These are phyloP conservation scores for Enteromius radiatus DNA, from an alignment of 2,797 vertebrate species.

Conservation along the genomic window DNA sequence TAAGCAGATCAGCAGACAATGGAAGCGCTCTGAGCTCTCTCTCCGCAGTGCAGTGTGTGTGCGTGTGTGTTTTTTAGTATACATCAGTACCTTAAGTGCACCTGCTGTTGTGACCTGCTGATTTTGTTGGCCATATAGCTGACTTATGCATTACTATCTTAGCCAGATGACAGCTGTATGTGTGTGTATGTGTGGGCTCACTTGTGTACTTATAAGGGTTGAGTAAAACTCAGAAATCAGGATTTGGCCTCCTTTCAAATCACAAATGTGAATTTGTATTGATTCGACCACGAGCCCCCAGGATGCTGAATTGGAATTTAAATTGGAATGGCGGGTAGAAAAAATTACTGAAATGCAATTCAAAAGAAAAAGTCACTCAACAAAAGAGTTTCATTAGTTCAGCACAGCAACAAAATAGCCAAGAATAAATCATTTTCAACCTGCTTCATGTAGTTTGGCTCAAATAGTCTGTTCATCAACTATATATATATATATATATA, in stretches of 20 bases:
- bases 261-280: constrained; percentile 6
- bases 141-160: constrained; percentile 46
- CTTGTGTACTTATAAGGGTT: background rate
- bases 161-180: background rate
- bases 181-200: background rate
- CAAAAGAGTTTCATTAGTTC: background rate
- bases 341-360: background rate
- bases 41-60: constrained; percentile 32
- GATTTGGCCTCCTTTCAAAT: background rate
- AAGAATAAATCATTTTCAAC: background rate
- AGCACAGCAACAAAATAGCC: background rate
- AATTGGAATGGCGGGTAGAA: background rate
- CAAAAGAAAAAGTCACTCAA: background rate
- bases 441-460: constrained; percentile 3
- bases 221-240: background rate
- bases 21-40: constrained; percentile 33
- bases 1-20: constrained; percentile 59
- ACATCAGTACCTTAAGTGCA: constrained; percentile 30
- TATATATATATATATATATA: background rate
- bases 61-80: constrained; percentile 27
- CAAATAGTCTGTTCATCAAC: background rate
- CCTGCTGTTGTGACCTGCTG: constrained; percentile 48
- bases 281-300: background rate
- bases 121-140: constrained; percentile 43
- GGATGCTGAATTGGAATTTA: constrained; percentile 7